Percentiles rank a stretch among this genome's conserved stretches.
Conservation (phyloP, 2,797 vertebrate species). For the Brachymystax lenok region DNA sequence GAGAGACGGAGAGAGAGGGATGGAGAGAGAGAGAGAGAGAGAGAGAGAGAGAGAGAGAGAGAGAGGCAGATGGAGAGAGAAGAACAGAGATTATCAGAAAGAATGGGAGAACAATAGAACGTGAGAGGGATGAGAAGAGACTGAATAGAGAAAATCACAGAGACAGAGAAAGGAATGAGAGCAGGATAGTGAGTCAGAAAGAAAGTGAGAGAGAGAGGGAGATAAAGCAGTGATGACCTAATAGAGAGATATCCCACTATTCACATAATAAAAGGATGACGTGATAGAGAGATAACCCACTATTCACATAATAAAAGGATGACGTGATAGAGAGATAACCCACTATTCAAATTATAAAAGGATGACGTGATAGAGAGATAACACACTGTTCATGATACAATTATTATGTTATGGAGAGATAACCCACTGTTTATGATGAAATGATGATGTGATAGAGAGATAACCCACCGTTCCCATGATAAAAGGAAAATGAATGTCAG, state of each 20-base stretch:
- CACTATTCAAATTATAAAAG: no score
- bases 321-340: no score
- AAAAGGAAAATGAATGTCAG: neutral
- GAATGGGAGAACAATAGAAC: neutral
- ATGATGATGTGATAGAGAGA: neutral
- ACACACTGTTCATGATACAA: no score
- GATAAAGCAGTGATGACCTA: neutral
- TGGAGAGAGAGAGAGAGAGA: neutral
- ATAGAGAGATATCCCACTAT: neutral
- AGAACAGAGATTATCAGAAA: neutral
- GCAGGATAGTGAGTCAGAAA: neutral
- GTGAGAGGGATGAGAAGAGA: neutral
- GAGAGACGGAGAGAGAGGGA: neutral
- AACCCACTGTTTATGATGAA: no score
- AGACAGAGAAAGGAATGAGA: neutral
- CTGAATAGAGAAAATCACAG: neutral
- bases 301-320: no score
- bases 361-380: no score
- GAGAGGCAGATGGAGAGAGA: neutral
- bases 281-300: no score
- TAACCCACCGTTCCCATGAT: neutral
- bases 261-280: no score
- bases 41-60: neutral
- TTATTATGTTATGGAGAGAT: no score
- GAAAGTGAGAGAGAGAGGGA: neutral